These are phyloP conservation scores for Buathra laborator DNA, from an alignment of 2,888 invertebrate species.

Conservation along the genomic window DNA sequence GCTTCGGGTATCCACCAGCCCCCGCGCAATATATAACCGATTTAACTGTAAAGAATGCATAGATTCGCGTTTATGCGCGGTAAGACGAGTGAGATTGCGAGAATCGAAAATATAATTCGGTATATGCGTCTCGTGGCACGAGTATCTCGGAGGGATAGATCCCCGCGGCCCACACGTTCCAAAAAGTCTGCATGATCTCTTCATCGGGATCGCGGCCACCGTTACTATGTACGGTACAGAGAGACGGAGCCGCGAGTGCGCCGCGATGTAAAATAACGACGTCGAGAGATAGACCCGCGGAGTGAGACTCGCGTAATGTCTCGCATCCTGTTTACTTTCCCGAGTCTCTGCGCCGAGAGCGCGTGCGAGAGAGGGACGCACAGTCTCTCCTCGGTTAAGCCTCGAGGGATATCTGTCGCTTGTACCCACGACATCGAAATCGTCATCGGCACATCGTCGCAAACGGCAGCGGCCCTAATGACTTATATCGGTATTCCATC, in stretches of 20 bases:
- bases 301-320: conserved; percentile 60
- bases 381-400: conserved; percentile 3
- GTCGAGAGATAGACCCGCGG: conserved; percentile 3
- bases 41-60: conserved; percentile 27
- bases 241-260: conserved; percentile 30
- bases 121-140: conserved; percentile 20
- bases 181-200: conserved; percentile 63
- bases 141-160: neutral
- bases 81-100: neutral
- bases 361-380: neutral
- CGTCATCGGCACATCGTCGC: conserved; percentile 17
- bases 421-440: conserved; percentile 29
- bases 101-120: conserved; percentile 52
- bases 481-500: conserved; percentile 34
- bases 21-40: conserved; percentile 24
- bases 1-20: conserved; percentile 30
- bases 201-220: neutral
- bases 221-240: conserved; percentile 38
- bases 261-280: conserved; percentile 36
- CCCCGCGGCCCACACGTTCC: conserved; percentile 51
- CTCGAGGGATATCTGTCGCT: conserved; percentile 39
- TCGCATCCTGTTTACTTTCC: conserved; percentile 72
- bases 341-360: conserved; percentile 41
- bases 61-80: neutral
- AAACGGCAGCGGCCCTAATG: conserved; percentile 35